A percentile compares a stretch with the other conserved stretches of the same genome.
phyloP scores from a whole-genome alignment of 2,797 vertebrate species.

The Avahi laniger region DNA sequence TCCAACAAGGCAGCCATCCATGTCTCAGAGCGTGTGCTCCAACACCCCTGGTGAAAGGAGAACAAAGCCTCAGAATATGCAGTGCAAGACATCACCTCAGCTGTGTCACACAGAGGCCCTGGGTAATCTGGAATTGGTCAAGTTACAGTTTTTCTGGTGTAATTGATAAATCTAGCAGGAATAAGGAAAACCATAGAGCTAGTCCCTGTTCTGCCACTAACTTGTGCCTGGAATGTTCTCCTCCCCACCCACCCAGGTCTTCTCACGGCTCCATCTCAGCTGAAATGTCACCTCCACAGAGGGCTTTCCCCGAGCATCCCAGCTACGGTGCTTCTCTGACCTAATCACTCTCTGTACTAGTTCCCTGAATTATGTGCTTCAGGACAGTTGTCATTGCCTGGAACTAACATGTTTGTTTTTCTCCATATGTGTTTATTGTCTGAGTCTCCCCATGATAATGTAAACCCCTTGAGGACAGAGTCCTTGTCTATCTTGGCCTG shows the following conservation, averaged over 20 bases:
- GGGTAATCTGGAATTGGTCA: neutral
- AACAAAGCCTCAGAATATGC: neutral
- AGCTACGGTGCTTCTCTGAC: neutral
- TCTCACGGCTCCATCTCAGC: neutral
- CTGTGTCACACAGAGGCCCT: neutral
- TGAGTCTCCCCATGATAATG: neutral
- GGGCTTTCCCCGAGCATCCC: neutral
- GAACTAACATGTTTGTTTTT: neutral
- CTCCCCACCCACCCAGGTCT: neutral
- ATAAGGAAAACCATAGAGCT: neutral
- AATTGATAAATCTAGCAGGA: neutral
- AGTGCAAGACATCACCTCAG: neutral
- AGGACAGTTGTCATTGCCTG: neutral
- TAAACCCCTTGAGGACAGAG: neutral
- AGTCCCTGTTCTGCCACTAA: neutral
- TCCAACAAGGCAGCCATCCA: neutral
- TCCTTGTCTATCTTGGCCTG: neutral
- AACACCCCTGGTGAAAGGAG: neutral
- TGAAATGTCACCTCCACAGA: neutral
- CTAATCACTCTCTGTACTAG: neutral
- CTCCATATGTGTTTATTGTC: neutral
- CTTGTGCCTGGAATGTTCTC: neutral
- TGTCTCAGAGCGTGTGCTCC: neutral
- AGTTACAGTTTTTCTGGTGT: neutral
- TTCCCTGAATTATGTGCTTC: neutral